These are phyloP conservation scores for Chamaea fasciata DNA, from an alignment of 2,113 vertebrate species.

Conservation along the genomic window DNA sequence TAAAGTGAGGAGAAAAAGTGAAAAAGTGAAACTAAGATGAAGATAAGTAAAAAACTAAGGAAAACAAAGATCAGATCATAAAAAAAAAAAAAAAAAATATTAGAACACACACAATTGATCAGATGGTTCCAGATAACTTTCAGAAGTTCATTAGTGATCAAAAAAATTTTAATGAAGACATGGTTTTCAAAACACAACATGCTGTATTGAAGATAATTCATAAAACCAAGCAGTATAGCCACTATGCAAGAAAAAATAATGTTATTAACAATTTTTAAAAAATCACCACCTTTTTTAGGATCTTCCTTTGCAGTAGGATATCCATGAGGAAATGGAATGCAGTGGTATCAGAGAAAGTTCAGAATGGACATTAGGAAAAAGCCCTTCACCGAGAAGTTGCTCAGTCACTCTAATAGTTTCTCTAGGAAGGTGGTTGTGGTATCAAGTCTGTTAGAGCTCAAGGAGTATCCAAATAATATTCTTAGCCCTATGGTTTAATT, in stretches of 20 bases:
- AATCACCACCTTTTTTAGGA: background rate
- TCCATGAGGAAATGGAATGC: background rate
- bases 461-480: rapidly evolving
- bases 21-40: background rate
- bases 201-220: background rate
- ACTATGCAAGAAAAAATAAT: background rate
- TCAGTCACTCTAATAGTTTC: background rate
- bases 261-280: background rate
- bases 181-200: background rate
- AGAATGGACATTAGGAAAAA: background rate
- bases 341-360: background rate
- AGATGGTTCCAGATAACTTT: background rate
- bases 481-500: background rate
- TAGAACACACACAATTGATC: background rate
- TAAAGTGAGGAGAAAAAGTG: background rate
- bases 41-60: background rate
- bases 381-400: rapidly evolving
- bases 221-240: background rate
- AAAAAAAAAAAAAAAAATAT: background rate
- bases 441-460: background rate
- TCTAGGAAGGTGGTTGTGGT: background rate
- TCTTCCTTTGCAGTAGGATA: background rate
- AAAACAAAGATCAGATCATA: background rate
- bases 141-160: background rate
- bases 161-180: background rate